Base-by-base conservation (phyloP, 2,888 invertebrate species). In the Nebria salina region DNA sequence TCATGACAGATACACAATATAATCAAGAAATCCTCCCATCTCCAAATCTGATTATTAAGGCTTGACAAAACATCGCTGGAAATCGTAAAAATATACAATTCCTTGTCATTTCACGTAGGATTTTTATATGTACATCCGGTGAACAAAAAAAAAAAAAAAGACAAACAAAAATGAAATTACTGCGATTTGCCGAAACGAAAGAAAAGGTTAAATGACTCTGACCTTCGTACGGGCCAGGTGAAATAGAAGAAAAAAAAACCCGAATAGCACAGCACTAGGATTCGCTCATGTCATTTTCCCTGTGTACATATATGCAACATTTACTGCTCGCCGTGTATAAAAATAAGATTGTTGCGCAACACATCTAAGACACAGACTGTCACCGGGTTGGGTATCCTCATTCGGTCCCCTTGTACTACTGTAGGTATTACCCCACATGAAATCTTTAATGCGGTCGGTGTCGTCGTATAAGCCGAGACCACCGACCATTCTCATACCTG, bases 41-140 rank as follows among this genome's bases (percentile, higher is more conserved):
- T 78, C 74, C 74, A 78, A 78, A 78, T 78, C 78, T 78, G 78
- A 78, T 78, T 73, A 20, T 77, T 78, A 26, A 74, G 74, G 78
- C 78, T 66, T 78, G 78, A 74, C 73, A 64, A 78, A 78, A 73
- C 66, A 72, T 78, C 43, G 41, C 65, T 41, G 43, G 66, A 68
- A 78, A 78, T 78, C 78, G 78, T 78, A 78, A 78, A 78, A 78
- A 66, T 25, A 54, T 54, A 54, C 54, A 54, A 54, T 54, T 54
- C 54, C 11, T 54, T 54, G 54, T 54, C 54, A 54, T 54, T 54
- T 7, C 54, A 54, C 54, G 54, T 54, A 54, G 54, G 8, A 54
- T 54, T 54, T 54, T 54, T 54, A 54, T 54, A 73, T 75, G 65
- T 79, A 72, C 72, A 72, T 41, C 15, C 42, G 41, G 43, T 6